Evolutionary conservation across 2,113 vertebrate species (phyloP).

Genomic region (Phasianus colchicus): DNA sequence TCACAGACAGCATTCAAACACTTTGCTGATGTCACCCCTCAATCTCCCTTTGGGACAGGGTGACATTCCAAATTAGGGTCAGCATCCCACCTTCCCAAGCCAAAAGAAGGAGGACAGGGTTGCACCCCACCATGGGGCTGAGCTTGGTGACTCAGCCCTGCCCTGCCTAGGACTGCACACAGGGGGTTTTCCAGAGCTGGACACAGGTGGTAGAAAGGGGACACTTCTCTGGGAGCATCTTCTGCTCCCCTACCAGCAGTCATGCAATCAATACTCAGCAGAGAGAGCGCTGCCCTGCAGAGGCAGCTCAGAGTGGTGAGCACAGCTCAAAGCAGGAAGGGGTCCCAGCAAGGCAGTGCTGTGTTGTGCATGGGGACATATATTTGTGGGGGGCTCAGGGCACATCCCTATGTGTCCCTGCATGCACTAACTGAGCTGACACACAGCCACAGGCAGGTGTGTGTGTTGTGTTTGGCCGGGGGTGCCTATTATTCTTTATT

Average conservation of each 20-base stretch:
- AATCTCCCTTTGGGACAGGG: background rate
- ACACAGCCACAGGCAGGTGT: conserved; percentile 7
- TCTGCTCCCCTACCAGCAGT: background rate
- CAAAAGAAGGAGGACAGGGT: background rate
- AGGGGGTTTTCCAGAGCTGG: background rate
- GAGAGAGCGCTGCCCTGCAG: background rate
- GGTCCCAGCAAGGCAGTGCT: background rate
- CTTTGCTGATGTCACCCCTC: background rate
- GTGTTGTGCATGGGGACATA: no score
- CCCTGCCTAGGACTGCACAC: background rate
- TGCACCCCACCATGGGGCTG: rapidly evolving
- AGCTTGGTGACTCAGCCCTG: background rate
- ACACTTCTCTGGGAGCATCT: background rate
- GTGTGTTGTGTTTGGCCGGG: background rate
- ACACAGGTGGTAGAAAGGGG: background rate
- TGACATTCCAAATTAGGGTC: background rate
- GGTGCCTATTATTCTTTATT: conserved; percentile 75
- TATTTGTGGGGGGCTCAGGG: background rate
- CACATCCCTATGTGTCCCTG: background rate
- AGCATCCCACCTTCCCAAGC: background rate
- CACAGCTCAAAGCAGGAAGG: background rate
- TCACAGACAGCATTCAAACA: rapidly evolving
- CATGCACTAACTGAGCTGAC: conserved; percentile 9
- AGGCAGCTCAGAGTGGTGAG: background rate
- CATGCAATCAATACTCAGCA: background rate